These are phyloP conservation scores for Caenorhabditis panamensis DNA, from an alignment of 2,888 invertebrate species.

Conservation along the genomic window DNA sequence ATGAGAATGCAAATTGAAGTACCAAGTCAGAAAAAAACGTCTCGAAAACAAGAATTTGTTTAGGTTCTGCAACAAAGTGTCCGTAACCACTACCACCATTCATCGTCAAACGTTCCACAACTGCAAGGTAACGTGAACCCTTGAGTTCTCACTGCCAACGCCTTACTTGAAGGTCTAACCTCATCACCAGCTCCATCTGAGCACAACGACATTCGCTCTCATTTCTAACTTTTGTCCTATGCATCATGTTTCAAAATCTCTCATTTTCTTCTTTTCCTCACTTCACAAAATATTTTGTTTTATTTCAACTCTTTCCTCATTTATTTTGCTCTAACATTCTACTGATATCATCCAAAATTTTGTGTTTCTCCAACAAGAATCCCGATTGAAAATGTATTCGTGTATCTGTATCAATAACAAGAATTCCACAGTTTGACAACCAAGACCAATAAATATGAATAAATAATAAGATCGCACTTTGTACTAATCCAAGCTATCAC, in stretches of 20 bases:
- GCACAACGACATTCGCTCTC: constrained; percentile 41
- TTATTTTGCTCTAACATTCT: constrained; percentile 30
- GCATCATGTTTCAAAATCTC: neutral
- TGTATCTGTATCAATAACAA: constrained; percentile 16
- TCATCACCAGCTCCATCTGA: constrained; percentile 47
- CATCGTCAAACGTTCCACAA: constrained; percentile 48
- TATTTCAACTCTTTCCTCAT: constrained; percentile 2
- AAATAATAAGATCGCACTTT: constrained; percentile 20
- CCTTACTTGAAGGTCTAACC: constrained; percentile 40
- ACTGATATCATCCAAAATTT: constrained; percentile 29
- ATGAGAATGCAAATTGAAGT: constrained; percentile 80
- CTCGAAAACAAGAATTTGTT: neutral
- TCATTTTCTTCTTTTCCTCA: neutral
- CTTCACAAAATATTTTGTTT: neutral
- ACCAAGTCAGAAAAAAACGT: neutral
- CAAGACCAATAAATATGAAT: constrained; percentile 42
- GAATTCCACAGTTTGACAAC: no score
- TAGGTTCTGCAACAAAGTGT: constrained; percentile 79
- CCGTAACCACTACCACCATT: constrained; percentile 75
- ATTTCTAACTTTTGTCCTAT: constrained; percentile 15
- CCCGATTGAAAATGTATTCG: constrained; percentile 48
- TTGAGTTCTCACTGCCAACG: constrained; percentile 3
- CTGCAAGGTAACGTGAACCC: constrained; percentile 47
- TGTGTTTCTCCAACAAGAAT: constrained; percentile 19
- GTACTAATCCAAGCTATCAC: neutral